These are phyloP conservation scores for Chaetodon trifasciatus DNA, from an alignment of 2,797 vertebrate species.

Conservation along the genomic window DNA sequence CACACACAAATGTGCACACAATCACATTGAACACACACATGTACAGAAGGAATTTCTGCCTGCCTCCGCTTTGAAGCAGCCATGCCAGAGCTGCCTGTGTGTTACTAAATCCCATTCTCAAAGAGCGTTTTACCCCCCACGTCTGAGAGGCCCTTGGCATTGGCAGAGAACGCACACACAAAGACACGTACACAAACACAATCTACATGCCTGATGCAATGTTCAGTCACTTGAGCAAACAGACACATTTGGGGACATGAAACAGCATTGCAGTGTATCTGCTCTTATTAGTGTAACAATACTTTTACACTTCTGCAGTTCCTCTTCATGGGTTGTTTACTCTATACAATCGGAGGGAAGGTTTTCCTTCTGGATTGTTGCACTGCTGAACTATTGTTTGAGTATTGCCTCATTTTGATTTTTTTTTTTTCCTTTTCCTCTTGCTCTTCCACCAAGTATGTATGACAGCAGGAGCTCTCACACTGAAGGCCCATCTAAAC, in stretches of 20 bases:
- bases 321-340: slow-evolving; percentile 51
- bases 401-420: slow-evolving; percentile 61
- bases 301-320: slow-evolving; percentile 50
- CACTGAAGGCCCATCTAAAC: slow-evolving; percentile 54
- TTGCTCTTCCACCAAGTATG: slow-evolving; percentile 39
- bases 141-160: slow-evolving; percentile 76
- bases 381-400: slow-evolving; percentile 51
- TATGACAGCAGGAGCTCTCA: slow-evolving; percentile 56
- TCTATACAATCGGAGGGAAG: slow-evolving; percentile 17
- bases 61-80: slow-evolving; percentile 77
- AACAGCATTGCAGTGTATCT: slow-evolving; percentile 59
- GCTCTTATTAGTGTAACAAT: slow-evolving; percentile 59
- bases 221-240: slow-evolving; percentile 77
- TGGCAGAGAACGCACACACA: slow-evolving; percentile 66
- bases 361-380: slow-evolving; percentile 43
- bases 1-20: slow-evolving; percentile 53
- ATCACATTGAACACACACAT: slow-evolving; percentile 47
- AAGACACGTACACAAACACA: slow-evolving; percentile 70
- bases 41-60: slow-evolving; percentile 57
- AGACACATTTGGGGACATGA: slow-evolving; percentile 70
- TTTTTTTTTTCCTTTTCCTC: slow-evolving; percentile 14
- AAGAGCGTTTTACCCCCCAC: slow-evolving; percentile 79
- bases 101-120: slow-evolving; percentile 83
- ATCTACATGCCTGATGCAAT: slow-evolving; percentile 83
- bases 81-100: slow-evolving; percentile 71